A percentile compares a stretch with the other conserved stretches of the same genome.
Evolutionary conservation across 1,140 invertebrate genomes (phyloP).

Genomic region (Aethina tumida): DNA sequence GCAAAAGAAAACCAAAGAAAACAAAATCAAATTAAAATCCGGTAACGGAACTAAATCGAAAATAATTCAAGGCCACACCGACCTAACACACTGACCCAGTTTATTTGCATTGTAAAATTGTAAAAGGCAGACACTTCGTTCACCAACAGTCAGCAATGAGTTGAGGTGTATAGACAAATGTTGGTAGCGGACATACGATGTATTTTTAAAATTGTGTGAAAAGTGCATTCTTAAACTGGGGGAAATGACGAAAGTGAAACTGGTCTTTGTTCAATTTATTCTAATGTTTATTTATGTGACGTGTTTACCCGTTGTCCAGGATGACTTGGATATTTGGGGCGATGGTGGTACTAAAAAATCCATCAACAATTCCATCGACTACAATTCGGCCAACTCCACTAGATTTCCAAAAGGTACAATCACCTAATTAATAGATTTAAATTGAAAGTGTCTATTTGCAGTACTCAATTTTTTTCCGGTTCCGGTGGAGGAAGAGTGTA

Average conservation of each 20-base stretch:
- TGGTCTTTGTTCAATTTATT: conserved; percentile 4
- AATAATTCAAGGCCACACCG: too few species aligned
- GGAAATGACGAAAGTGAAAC: conserved; percentile 11
- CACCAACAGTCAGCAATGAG: too few species aligned
- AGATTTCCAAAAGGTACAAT: conserved; percentile 17
- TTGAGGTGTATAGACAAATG: too few species aligned
- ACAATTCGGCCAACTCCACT: background rate
- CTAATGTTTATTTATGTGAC: background rate
- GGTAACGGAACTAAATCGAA: too few species aligned
- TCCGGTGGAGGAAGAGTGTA: conserved; percentile 65
- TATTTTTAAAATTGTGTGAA: too few species aligned
- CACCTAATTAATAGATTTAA: background rate
- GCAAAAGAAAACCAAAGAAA: too few species aligned
- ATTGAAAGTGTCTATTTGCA: conserved; percentile 34
- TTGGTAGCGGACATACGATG: too few species aligned
- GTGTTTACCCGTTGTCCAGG: background rate
- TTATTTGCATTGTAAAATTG: too few species aligned
- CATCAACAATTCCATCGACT: background rate
- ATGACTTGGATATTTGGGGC: conserved; percentile 21
- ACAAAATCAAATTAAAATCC: too few species aligned
- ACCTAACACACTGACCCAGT: too few species aligned
- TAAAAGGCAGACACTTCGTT: too few species aligned
- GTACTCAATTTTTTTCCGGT: conserved; percentile 71
- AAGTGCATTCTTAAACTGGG: too few species aligned
- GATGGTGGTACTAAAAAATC: conserved; percentile 10